Evolutionary conservation across 1,140 invertebrate genomes (phyloP), one percentile per base, ranked within the genome.

Genomic region (Psilanteris sp.): DNA sequence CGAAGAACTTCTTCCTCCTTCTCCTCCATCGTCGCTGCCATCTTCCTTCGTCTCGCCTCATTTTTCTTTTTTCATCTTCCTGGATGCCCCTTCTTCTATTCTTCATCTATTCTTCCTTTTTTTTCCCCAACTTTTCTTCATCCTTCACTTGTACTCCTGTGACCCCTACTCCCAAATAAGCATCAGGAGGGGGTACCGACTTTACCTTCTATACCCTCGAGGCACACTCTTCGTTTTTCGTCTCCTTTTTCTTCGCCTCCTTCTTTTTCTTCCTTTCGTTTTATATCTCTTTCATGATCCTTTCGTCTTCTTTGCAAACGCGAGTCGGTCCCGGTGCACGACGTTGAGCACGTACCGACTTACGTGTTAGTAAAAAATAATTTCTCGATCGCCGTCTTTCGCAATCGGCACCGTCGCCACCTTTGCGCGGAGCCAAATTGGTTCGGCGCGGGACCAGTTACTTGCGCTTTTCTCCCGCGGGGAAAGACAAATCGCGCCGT

Each of bases 21-120:
- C 41, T 54, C 67, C 22, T 46, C 55, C 44, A 24, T 13, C 55
- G 31, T n/a, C 39, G 37, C 67, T 48, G 48, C 57, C 68, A 62
- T 71, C 43, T 48, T 48, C 37, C 62, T 27, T 57, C 64, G 13
- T 41, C 48, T 43, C 29, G 20, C 48, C 36, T 57, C 59, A 32
- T 59, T 71, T 54, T 64, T 64, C 64, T 75, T 79, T 74, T 72
- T 74, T 74, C 61, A 34, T 48, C 59, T 61, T 62, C 61, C 29
- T 78, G 29, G 14, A 50, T 70, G 29, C 62, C 41, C 64, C 18
- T 20, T 5, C 66, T 39, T 64, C 54, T 66, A 72, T 55, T 68
- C 32, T 76, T 67, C 57, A 54, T 62, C 37, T 7, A 46, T 61
- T 70, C 67, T 72, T 75, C 71, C 71, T 64, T 61, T 71, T 77